phyloP scores from a whole-genome alignment of 2,888 invertebrate genomes.

The Rugalucina vietnamica region DNA sequence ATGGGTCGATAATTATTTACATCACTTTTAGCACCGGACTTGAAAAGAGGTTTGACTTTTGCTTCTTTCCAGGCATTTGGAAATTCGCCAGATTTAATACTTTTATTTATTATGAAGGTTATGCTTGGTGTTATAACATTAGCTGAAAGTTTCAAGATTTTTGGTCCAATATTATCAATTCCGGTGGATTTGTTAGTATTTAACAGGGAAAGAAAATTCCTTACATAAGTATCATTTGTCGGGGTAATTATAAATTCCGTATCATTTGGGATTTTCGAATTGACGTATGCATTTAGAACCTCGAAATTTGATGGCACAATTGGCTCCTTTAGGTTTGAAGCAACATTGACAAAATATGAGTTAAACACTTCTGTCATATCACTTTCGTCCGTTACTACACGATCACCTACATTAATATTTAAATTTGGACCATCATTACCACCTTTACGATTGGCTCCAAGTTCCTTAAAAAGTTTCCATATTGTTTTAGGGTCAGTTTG shows the following conservation, averaged over 20 bases:
- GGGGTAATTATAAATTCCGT: background rate
- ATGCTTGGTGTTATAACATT: background rate
- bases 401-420: too few species aligned
- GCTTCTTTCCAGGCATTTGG: background rate
- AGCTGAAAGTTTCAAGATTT: background rate
- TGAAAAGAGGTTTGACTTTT: background rate
- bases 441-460: too few species aligned
- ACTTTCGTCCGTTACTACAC: background rate
- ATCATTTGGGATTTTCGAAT: background rate
- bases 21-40: too few species aligned
- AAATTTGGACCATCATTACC: too few species aligned
- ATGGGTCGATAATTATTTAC: too few species aligned
- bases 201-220: background rate
- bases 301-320: background rate
- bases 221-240: background rate
- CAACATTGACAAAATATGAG: background rate
- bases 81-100: background rate
- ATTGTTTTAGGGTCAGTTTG: too few species aligned
- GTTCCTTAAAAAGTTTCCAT: too few species aligned
- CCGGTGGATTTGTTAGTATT: background rate
- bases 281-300: background rate
- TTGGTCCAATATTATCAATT: background rate
- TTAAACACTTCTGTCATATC: background rate
- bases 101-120: background rate
- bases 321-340: background rate